phyloP scores from a whole-genome alignment of 2,113 vertebrate genomes.

The Megaceryle maxima region DNA sequence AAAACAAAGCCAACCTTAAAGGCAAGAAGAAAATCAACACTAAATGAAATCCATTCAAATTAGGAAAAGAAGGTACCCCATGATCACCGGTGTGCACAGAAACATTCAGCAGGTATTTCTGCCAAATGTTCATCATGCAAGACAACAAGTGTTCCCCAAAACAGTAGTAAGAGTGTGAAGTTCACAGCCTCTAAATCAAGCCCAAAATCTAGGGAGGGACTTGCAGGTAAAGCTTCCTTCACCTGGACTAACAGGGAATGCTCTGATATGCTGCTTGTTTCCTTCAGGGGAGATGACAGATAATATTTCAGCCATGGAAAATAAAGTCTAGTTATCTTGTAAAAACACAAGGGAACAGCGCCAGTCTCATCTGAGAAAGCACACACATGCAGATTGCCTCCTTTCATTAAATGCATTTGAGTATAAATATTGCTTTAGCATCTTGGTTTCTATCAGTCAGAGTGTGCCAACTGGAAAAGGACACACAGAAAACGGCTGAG shows the following conservation, averaged over 20 bases:
- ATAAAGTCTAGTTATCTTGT: constrained; percentile 22
- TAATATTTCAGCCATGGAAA: constrained; percentile 44
- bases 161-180: not conserved
- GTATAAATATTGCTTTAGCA: constrained; percentile 69
- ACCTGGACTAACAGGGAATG: constrained; percentile 11
- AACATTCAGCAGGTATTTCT: not conserved
- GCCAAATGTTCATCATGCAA: not conserved
- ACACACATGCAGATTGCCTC: constrained; percentile 66
- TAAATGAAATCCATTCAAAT: not conserved
- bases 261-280: not conserved
- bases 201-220: not conserved
- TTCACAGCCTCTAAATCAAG: not conserved
- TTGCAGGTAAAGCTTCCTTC: not conserved
- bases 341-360: constrained; percentile 52
- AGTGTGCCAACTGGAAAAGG: constrained; percentile 68
- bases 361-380: constrained; percentile 59
- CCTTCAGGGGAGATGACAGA: constrained; percentile 25
- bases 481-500: constrained; percentile 50
- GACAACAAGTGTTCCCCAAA: not conserved
- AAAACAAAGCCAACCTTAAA: constrained; percentile 5
- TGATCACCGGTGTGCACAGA: not conserved
- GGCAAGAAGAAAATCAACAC: not conserved
- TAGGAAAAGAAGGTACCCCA: not conserved
- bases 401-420: constrained; percentile 60
- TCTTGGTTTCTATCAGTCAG: constrained; percentile 50